phyloP scores from a whole-genome alignment of 2,797 vertebrate genomes.

The Uromys caudimaculatus region DNA sequence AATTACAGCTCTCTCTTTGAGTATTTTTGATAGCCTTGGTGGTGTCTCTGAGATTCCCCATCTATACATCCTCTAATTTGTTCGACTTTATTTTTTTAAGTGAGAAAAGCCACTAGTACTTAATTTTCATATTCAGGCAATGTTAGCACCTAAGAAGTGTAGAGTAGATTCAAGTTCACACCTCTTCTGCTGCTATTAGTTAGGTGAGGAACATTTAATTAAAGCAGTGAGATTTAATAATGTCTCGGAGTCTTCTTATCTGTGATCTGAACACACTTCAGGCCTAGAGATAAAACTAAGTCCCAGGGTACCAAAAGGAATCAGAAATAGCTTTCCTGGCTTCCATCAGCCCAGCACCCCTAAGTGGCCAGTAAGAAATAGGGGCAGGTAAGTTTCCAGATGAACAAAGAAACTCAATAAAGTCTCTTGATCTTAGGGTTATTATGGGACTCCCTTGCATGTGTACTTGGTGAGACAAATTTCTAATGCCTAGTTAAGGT shows the following conservation, averaged over 20 bases:
- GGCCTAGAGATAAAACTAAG: slow-evolving; percentile 50
- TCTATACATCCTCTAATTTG: slow-evolving; percentile 1
- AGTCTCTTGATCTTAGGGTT: neutral
- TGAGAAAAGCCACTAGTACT: slow-evolving; percentile 58
- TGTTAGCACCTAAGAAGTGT: slow-evolving; percentile 67
- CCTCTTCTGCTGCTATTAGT: slow-evolving; percentile 70
- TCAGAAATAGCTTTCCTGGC: slow-evolving; percentile 19
- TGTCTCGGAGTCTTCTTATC: slow-evolving; percentile 65
- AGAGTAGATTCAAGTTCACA: slow-evolving; percentile 68
- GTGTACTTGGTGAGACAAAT: neutral
- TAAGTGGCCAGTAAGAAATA: neutral
- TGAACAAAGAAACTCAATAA: neutral
- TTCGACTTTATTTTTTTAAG: slow-evolving; percentile 33
- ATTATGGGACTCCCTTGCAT: neutral
- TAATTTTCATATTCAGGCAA: slow-evolving; percentile 71
- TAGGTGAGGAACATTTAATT: slow-evolving; percentile 76
- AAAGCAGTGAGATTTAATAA: slow-evolving; percentile 73
- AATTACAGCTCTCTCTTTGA: slow-evolving; percentile 49
- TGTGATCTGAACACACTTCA: slow-evolving; percentile 57
- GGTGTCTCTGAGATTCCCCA: neutral
- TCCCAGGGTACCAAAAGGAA: slow-evolving; percentile 9
- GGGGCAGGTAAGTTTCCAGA: neutral
- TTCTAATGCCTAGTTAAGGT: neutral
- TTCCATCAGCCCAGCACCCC: neutral
- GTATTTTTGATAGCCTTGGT: slow-evolving; percentile 23